phyloP scores from a whole-genome alignment of 53 echinoderm and acorn worm genomes.

The Mesocentrotus franciscanus region DNA sequence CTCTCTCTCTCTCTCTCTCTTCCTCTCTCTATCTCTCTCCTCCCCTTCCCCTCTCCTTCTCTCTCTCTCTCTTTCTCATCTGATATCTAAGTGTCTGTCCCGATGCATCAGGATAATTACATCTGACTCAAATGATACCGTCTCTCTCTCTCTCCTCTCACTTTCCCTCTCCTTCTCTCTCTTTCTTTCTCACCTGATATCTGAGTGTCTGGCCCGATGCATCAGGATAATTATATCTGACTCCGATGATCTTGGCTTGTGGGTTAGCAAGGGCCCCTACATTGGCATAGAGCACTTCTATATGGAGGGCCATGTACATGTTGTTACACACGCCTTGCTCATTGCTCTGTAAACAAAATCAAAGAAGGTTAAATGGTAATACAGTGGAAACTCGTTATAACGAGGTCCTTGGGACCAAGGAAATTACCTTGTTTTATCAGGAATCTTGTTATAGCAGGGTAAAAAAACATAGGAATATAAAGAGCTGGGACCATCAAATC shows the following conservation, averaged over 20 bases:
- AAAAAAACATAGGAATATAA: no score
- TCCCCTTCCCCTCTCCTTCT: slow-evolving; percentile 22
- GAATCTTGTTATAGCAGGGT: no score
- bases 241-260: slow-evolving; percentile 93
- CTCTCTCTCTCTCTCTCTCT: not conserved
- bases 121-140: slow-evolving; percentile 79
- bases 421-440: no score
- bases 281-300: slow-evolving; percentile 94
- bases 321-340: slow-evolving; percentile 87
- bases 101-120: slow-evolving; percentile 79
- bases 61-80: slow-evolving; percentile 45
- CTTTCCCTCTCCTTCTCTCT: not conserved
- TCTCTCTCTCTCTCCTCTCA: not conserved
- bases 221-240: slow-evolving; percentile 89
- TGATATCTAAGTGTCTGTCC: slow-evolving; percentile 80
- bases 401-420: no score
- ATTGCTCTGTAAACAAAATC: slow-evolving; percentile 71
- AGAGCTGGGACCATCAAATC: no score
- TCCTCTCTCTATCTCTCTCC: not conserved
- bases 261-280: slow-evolving; percentile 95
- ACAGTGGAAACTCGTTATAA: no score
- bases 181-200: slow-evolving; percentile 80
- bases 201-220: slow-evolving; percentile 76
- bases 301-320: slow-evolving; percentile 90
- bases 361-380: not conserved